These are phyloP conservation scores for Dreissena rostriformis DNA, from an alignment of 1,140 invertebrate species.

Conservation along the genomic window DNA sequence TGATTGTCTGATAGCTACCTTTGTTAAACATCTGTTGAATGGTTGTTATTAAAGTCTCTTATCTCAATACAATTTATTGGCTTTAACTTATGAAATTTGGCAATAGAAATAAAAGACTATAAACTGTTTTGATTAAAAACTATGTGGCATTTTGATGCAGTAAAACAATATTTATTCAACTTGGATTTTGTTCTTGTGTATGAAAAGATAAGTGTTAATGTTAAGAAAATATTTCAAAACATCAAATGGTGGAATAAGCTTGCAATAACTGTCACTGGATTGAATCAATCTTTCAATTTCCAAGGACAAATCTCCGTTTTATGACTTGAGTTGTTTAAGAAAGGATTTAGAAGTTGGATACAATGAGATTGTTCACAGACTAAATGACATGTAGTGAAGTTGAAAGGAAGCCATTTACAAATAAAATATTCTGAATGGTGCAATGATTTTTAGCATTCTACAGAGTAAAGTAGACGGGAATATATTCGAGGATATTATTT, in stretches of 20 bases:
- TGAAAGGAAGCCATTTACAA: not conserved
- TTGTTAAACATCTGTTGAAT: conserved; percentile 43
- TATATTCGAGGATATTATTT: not conserved
- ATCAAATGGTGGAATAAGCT: no score
- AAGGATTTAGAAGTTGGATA: conserved; percentile 19
- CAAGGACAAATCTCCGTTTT: conserved; percentile 15
- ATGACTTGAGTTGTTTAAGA: conserved; percentile 12
- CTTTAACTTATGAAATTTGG: conserved; percentile 7
- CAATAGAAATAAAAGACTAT: not conserved
- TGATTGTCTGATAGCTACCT: conserved; percentile 17
- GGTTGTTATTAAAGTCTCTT: not conserved
- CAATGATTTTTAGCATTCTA: not conserved
- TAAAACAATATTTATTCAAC: no score
- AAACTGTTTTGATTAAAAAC: no score
- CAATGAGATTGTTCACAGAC: not conserved
- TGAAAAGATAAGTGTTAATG: no score
- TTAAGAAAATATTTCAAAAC: no score
- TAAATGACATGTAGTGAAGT: not conserved
- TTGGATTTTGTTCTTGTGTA: no score
- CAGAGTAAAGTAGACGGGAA: not conserved
- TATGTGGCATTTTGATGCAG: no score
- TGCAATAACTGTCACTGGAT: no score
- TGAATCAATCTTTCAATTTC: not conserved
- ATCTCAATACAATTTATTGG: not conserved
- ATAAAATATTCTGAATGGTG: no score